Evolutionary conservation across 2,797 vertebrate species (phyloP).

Genomic region (Spea hammondii): DNA sequence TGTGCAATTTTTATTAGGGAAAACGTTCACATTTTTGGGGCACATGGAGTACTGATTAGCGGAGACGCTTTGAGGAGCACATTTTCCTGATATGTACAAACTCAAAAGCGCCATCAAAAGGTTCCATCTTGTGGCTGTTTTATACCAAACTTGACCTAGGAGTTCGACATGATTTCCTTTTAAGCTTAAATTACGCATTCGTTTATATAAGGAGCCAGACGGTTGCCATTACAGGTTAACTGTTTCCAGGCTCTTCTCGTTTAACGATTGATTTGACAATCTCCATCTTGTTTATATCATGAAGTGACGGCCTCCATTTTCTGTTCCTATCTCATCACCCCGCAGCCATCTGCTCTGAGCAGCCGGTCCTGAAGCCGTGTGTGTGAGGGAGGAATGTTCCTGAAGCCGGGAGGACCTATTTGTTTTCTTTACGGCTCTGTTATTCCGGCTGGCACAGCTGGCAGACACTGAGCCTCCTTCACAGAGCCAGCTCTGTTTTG

Average conservation of each 20-base stretch:
- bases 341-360: constrained; percentile 43
- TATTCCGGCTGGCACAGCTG: constrained; percentile 53
- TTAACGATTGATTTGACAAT: not conserved
- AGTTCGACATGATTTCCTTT: not conserved
- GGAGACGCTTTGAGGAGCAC: too few relatives aligned
- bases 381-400: constrained; percentile 39
- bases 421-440: constrained; percentile 50
- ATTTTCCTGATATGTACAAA: too few relatives aligned
- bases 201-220: not conserved
- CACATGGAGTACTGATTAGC: too few relatives aligned
- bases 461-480: constrained; percentile 48
- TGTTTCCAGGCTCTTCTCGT: not conserved
- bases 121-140: too few relatives aligned
- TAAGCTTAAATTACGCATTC: not conserved
- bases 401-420: constrained; percentile 43
- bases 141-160: too few relatives aligned
- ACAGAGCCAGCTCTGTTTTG: constrained; percentile 50
- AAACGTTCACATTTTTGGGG: too few relatives aligned
- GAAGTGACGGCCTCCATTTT: constrained; percentile 31
- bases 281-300: constrained; percentile 21
- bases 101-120: too few relatives aligned
- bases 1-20: too few relatives aligned
- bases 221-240: not conserved
- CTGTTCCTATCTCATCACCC: constrained; percentile 14
- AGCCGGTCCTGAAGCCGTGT: constrained; percentile 35